phyloP scores from a whole-genome alignment of 2,797 vertebrate genomes.

The Lycodopsis pacificus region DNA sequence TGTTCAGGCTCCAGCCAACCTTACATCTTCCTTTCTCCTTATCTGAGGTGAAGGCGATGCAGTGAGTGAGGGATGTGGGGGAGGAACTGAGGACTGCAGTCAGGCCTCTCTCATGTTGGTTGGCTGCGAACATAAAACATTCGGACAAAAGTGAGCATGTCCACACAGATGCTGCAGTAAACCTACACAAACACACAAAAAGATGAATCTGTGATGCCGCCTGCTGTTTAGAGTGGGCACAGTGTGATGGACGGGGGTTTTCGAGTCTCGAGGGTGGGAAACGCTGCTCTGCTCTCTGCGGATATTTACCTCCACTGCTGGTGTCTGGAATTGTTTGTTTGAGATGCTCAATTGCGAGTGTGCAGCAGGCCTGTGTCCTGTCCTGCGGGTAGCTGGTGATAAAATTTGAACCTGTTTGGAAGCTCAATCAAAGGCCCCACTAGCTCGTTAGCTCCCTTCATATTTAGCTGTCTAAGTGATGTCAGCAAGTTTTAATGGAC shows the following conservation, averaged over 20 bases:
- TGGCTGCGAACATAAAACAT: constrained; percentile 18
- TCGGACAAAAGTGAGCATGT: constrained; percentile 28
- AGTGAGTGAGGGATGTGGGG: constrained; percentile 30
- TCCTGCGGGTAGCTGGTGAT: constrained; percentile 60
- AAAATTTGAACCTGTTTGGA: constrained; percentile 77
- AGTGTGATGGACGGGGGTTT: constrained; percentile 18
- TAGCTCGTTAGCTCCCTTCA: constrained; percentile 80
- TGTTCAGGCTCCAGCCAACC: constrained; percentile 75
- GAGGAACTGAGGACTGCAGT: constrained; percentile 35
- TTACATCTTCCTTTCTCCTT: constrained; percentile 56
- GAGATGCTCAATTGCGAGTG: constrained; percentile 71
- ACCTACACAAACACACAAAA: constrained; percentile 41
- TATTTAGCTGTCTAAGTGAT: constrained; percentile 82
- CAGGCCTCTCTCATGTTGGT: constrained; percentile 20
- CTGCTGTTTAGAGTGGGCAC: constrained; percentile 59
- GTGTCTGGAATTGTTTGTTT: constrained; percentile 70
- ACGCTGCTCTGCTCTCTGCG: constrained; percentile 4
- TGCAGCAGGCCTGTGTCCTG: constrained; percentile 64
- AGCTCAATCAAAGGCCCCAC: constrained; percentile 76
- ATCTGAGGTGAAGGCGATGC: constrained; percentile 56
- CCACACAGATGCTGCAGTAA: constrained; percentile 41
- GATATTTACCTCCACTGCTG: constrained; percentile 58
- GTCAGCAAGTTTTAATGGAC: constrained; percentile 88
- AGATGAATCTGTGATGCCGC: constrained; percentile 28
- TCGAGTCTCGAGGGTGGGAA: constrained; percentile 33